Conservation (phyloP, 2,797 vertebrate genomes). For the Hylomyscus alleni region DNA sequence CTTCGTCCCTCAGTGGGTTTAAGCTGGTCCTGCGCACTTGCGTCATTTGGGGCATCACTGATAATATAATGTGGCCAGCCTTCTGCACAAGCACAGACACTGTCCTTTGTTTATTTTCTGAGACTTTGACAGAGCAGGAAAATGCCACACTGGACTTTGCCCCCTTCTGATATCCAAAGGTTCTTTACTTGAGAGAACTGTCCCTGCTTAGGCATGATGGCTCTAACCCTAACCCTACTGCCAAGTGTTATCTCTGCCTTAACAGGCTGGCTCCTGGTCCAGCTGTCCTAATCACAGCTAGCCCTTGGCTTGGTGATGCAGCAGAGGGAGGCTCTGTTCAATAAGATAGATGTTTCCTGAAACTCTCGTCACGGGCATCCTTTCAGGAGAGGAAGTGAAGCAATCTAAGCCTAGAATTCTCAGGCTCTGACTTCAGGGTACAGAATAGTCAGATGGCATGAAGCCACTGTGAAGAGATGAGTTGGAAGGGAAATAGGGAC, state of each 20-base stretch:
- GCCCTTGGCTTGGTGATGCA: not conserved
- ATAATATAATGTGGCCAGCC: not conserved
- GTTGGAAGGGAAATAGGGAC: not conserved
- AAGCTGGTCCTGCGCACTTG: not conserved
- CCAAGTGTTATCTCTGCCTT: not conserved
- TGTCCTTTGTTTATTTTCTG: not conserved
- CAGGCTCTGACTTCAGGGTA: not conserved
- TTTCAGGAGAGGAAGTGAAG: not conserved
- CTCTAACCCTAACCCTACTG: not conserved
- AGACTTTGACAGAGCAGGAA: not conserved
- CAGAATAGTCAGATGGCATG: not conserved
- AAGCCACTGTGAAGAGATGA: not conserved
- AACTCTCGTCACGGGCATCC: not conserved
- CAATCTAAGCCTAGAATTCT: not conserved
- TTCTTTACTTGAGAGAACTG: not conserved
- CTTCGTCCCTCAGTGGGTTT: constrained; percentile 27
- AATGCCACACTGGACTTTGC: not conserved
- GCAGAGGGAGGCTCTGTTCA: not conserved
- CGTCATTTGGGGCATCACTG: not conserved
- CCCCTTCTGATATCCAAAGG: not conserved
- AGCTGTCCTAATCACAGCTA: not conserved
- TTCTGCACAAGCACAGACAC: not conserved
- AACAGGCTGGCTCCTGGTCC: not conserved
- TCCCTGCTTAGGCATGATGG: not conserved
- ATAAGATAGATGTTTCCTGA: not conserved